phyloP scores from a whole-genome alignment of 2,888 invertebrate species.

The Rhagonycha lutea region DNA sequence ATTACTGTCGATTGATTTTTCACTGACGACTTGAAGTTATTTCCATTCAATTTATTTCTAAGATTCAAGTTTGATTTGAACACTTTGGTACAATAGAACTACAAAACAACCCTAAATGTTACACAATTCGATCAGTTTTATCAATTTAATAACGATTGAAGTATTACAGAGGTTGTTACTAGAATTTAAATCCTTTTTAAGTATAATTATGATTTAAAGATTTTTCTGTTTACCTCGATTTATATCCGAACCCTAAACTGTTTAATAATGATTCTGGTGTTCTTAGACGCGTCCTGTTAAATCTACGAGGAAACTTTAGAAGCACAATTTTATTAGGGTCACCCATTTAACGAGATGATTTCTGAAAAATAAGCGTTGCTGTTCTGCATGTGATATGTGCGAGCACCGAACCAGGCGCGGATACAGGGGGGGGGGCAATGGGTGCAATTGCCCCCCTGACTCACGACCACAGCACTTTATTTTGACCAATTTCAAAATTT shows the following conservation, averaged over 20 bases:
- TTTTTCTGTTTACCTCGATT: not conserved
- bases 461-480: too few relatives aligned
- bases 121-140: not conserved
- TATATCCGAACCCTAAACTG: not conserved
- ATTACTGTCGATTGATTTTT: not conserved
- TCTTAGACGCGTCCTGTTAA: too few relatives aligned
- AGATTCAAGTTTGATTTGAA: not conserved
- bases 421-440: too few relatives aligned
- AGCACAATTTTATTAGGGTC: not conserved
- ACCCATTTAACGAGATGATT: not conserved
- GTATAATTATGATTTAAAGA: not conserved
- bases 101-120: not conserved
- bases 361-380: not conserved
- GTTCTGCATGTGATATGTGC: not conserved
- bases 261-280: not conserved
- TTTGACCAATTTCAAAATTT: too few relatives aligned
- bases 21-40: not conserved
- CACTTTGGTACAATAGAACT: not conserved
- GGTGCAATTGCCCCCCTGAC: too few relatives aligned
- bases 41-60: not conserved
- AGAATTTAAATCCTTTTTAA: not conserved
- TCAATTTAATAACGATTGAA: not conserved
- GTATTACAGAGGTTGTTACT: not conserved
- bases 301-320: too few relatives aligned
- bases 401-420: too few relatives aligned